These are phyloP conservation scores for Pseudococcus longispinus DNA, from an alignment of 2,888 invertebrate species.

Conservation along the genomic window DNA sequence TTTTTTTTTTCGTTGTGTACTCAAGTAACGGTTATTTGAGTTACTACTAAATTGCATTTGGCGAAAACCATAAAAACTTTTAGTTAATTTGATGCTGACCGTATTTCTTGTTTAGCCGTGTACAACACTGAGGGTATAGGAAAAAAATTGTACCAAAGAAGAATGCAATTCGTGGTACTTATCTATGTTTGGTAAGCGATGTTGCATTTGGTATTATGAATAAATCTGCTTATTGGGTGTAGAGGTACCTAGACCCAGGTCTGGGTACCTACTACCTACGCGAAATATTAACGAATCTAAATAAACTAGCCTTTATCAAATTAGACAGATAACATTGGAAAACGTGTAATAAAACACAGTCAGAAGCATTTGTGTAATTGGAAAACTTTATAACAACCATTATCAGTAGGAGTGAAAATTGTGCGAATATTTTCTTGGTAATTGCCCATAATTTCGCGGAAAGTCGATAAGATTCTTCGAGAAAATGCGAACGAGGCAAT, in stretches of 20 bases:
- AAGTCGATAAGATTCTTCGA: conserved; percentile 54
- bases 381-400: conserved; percentile 55
- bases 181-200: not conserved
- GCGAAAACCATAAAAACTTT: conserved; percentile 52
- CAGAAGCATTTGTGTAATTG: conserved; percentile 53
- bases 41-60: conserved; percentile 55
- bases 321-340: conserved; percentile 51
- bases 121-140: not conserved
- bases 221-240: not conserved
- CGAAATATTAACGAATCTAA: not conserved
- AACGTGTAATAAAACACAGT: conserved; percentile 54
- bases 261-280: not conserved
- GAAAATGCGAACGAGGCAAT: conserved; percentile 55
- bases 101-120: not conserved
- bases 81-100: conserved; percentile 50
- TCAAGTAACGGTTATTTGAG: conserved; percentile 52
- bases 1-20: conserved; percentile 35
- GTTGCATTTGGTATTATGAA: not conserved
- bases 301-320: conserved; percentile 43
- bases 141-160: not conserved
- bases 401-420: conserved; percentile 55
- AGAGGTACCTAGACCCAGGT: no score
- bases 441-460: conserved; percentile 51
- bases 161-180: not conserved
- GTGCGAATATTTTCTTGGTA: conserved; percentile 53